These are phyloP conservation scores for Pollenia griseotomentosa DNA, from an alignment of 2,888 invertebrate species.

Conservation along the genomic window DNA sequence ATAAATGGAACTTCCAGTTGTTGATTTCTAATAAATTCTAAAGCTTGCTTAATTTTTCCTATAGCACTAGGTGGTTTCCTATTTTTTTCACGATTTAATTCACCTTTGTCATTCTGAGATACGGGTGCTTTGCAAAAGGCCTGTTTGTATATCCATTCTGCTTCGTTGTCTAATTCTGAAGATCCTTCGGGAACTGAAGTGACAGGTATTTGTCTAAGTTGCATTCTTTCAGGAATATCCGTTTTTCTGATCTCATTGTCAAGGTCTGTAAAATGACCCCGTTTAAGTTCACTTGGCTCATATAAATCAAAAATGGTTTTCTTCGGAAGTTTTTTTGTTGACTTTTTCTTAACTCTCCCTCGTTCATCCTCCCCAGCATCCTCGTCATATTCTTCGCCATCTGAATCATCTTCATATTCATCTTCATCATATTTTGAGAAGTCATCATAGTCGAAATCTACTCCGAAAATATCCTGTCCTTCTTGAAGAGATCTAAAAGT, in stretches of 20 bases:
- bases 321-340: slow-evolving; percentile 89
- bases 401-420: slow-evolving; percentile 89
- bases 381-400: slow-evolving; percentile 92
- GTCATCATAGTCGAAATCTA: slow-evolving; percentile 98
- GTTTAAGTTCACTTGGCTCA: slow-evolving; percentile 98
- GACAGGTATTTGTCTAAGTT: slow-evolving; percentile 94
- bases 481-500: slow-evolving; percentile 92
- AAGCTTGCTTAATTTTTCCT: slow-evolving; percentile 95
- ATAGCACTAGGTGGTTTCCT: slow-evolving; percentile 89
- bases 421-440: slow-evolving; percentile 95
- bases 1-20: slow-evolving; percentile 99
- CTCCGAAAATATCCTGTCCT: slow-evolving; percentile 99
- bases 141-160: slow-evolving; percentile 98
- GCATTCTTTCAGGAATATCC: slow-evolving; percentile 96
- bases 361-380: slow-evolving; percentile 89
- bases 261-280: slow-evolving; percentile 97
- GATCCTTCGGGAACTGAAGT: slow-evolving; percentile 92
- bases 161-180: slow-evolving; percentile 95
- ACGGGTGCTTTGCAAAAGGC: slow-evolving; percentile 94
- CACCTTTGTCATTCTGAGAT: slow-evolving; percentile 88
- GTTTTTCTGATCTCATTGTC: slow-evolving; percentile 95
- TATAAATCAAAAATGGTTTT: slow-evolving; percentile 97
- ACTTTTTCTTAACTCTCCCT: slow-evolving; percentile 89
- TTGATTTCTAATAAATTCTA: slow-evolving; percentile 98
- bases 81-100: slow-evolving; percentile 83